Base-by-base conservation (phyloP, 1,140 invertebrate species). In the Macrostomum lignano region DNA sequence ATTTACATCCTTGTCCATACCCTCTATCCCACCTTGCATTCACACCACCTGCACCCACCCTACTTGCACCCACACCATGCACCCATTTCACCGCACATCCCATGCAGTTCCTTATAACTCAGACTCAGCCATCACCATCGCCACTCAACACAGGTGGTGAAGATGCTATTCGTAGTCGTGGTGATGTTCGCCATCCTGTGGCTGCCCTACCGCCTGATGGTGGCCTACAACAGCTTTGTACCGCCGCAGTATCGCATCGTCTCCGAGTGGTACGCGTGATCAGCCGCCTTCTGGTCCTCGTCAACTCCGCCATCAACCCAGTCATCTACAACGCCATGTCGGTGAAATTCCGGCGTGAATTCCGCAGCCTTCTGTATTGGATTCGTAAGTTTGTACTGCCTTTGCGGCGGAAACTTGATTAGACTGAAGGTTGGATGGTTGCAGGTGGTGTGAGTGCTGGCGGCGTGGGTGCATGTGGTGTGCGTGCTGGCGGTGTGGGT, bases 201-300 rank as follows among this genome's bases (percentile, higher is more conserved):
- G 67, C 45, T 69, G 23, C 67, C 67, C 0, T 69, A 68, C 45
- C 46, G 67, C 3, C 61, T 61, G 1, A 52, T 66, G 47, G 51
- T 69, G 1, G 66, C 69, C 3, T 69, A 69, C 49, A 69, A 69
- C 49, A 66, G 65, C 2, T 62, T 69, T 36, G 58, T 42, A 13
- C 34, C 31, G 32, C 42, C 51, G 7, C 48, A 46, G 23, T 68
- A 63, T 45, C 57, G 17, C 14, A 15, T 28, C 17, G 7, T 28
- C 17, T 13, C 14, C 17, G 14, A 5, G 14, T 28, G 26, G 26
- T 28, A 15, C 26, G 14, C 17, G 14, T 28, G 20, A 13, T 25
- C 28, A 24, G 17, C 20, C 15, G 28, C 2, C 15, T 31, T 7
- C 23, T 37, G 31, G 15, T 28, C 14, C 26, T 28, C 17, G 14